A percentile compares a stretch with the other conserved stretches of the same genome.
Evolutionary conservation across 2,888 invertebrate genomes (phyloP).

Genomic region (Leptopterna dolabrata): DNA sequence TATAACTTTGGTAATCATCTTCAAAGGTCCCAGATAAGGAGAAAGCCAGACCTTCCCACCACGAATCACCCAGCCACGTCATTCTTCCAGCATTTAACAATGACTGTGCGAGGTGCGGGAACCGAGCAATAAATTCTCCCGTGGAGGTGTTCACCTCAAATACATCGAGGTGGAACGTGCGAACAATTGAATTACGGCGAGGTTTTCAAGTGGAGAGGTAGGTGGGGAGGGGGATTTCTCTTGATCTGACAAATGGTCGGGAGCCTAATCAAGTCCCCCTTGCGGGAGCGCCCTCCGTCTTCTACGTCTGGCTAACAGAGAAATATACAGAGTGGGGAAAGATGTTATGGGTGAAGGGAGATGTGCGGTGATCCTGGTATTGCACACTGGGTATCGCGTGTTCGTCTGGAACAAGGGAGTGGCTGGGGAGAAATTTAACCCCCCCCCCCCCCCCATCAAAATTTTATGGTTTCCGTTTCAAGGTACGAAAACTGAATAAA

Average conservation of each 20-base stretch:
- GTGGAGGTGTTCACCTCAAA: not conserved
- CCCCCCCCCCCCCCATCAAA: too few species aligned
- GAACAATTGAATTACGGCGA: constrained; percentile 5
- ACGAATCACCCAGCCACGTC: too few species aligned
- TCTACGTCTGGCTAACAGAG: not conserved
- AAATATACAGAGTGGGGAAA: not conserved
- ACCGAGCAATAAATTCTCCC: not conserved
- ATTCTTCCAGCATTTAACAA: not conserved
- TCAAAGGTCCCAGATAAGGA: too few species aligned
- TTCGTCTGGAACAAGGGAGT: too few species aligned
- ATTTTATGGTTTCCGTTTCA: too few species aligned
- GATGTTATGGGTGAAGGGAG: not conserved
- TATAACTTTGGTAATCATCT: too few species aligned
- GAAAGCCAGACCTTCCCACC: too few species aligned
- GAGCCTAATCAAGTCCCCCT: not conserved
- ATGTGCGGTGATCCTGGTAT: not conserved
- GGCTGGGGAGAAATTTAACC: too few species aligned
- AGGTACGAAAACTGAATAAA: too few species aligned
- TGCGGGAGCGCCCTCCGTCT: not conserved
- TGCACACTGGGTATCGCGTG: not conserved
- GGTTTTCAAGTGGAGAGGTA: not conserved
- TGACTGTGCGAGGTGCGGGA: not conserved
- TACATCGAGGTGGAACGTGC: not conserved
- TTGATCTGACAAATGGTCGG: constrained; percentile 15
- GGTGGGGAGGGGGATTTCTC: too few species aligned